These are phyloP conservation scores for Drosophila macrothrix DNA, from an alignment of 2,888 invertebrate genomes.

Conservation along the genomic window DNA sequence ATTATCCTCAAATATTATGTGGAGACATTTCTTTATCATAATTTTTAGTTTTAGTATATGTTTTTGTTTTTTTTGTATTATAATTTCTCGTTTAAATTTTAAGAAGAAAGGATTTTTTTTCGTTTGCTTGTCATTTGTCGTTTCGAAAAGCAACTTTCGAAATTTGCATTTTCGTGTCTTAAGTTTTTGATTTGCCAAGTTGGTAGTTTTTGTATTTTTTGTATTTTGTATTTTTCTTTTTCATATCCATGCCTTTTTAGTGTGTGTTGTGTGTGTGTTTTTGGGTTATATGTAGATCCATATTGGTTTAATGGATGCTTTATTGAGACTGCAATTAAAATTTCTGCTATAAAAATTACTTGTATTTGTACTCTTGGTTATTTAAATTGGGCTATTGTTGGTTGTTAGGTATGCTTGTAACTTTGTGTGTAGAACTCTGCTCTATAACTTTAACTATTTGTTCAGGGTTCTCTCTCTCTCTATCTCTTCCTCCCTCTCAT, in stretches of 20 bases:
- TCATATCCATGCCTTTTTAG: slow-evolving; percentile 66
- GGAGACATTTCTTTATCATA: slow-evolving; percentile 41
- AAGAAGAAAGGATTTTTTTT: slow-evolving; percentile 75
- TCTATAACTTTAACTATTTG: slow-evolving; percentile 53
- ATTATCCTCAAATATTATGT: slow-evolving; percentile 54
- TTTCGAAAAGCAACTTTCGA: slow-evolving; percentile 53
- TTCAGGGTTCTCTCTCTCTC: slow-evolving; percentile 15
- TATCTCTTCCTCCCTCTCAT: neutral
- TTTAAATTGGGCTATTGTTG: slow-evolving; percentile 85
- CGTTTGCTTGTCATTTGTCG: slow-evolving; percentile 46
- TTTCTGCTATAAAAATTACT: slow-evolving; percentile 84
- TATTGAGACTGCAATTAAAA: slow-evolving; percentile 84
- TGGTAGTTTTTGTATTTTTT: slow-evolving; percentile 27
- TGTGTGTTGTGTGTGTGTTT: slow-evolving; percentile 34
- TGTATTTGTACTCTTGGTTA: slow-evolving; percentile 86
- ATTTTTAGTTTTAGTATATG: slow-evolving; percentile 31
- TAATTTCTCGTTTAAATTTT: slow-evolving; percentile 50
- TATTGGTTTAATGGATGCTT: slow-evolving; percentile 67
- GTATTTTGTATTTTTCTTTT: slow-evolving; percentile 2
- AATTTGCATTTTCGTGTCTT: slow-evolving; percentile 39
- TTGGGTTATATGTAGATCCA: slow-evolving; percentile 42
- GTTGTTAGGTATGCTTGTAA: slow-evolving; percentile 78
- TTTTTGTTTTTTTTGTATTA: slow-evolving; percentile 41
- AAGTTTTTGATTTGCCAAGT: slow-evolving; percentile 55
- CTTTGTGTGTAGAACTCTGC: slow-evolving; percentile 57